A percentile compares a stretch with the other conserved stretches of the same genome.
Conservation (phyloP, 2,797 vertebrate genomes). For the Pipistrellus pipistrellus region DNA sequence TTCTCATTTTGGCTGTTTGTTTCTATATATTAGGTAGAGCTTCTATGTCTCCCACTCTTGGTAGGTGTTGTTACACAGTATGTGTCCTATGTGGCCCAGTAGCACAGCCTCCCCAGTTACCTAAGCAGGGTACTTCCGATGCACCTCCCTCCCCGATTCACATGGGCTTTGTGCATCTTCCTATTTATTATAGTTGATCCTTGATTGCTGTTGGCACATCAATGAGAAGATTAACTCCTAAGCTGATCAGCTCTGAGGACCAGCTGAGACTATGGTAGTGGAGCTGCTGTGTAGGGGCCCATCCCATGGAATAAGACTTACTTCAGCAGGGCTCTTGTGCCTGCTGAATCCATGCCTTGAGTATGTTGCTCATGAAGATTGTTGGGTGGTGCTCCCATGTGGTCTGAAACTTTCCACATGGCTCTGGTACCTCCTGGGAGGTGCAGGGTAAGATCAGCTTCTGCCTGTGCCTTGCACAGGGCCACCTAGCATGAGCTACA, state of each 20-base stretch:
- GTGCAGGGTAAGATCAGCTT: not conserved
- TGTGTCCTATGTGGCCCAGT: not conserved
- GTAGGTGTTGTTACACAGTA: not conserved
- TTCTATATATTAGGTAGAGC: not conserved
- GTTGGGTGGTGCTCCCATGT: not conserved
- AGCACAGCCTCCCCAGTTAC: not conserved
- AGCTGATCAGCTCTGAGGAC: not conserved
- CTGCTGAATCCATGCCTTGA: not conserved
- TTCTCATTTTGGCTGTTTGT: not conserved
- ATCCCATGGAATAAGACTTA: not conserved
- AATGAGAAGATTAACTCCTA: not conserved
- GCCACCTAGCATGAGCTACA: not conserved
- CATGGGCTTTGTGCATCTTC: not conserved
- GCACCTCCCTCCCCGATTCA: too few relatives aligned
- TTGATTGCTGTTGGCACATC: not conserved
- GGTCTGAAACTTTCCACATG: not conserved
- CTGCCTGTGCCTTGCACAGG: not conserved
- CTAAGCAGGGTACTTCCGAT: not conserved
- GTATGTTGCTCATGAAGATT: not conserved
- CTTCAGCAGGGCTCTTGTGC: not conserved
- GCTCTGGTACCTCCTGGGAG: not conserved
- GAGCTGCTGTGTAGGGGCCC: not conserved
- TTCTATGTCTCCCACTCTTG: not conserved
- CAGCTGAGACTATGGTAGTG: too few relatives aligned
- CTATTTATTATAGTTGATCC: not conserved